Base-by-base conservation (phyloP, 2,888 invertebrate species). In the Altica lythri region DNA sequence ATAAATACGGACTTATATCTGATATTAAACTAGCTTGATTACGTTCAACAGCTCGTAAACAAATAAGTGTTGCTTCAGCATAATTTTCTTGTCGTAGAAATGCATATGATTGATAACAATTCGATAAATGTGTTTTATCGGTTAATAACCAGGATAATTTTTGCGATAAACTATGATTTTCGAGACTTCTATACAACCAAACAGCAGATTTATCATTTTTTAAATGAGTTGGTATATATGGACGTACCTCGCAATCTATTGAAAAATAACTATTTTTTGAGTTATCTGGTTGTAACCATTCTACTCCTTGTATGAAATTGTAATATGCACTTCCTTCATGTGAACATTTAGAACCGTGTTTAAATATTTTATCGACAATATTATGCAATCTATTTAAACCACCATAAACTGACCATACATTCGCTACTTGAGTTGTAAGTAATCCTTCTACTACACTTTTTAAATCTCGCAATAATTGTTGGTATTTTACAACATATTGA, bases 1-100 rank as follows among this genome's bases (percentile, higher is more conserved):
- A 77, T 30, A 85, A 76, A 57, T 78, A 75, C 2, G 81, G 79
- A 69, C 85, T 81, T 46, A 86, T 82, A 72, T 86, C 85, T 6
- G 82, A 81, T 25, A 86, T 75, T 37, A 86, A 69, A 52, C 80
- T 79, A 16, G 81, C 80, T 65, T 84, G 83, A 69, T 83, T 83
- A 43, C 82, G 75, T 73, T 86, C 86, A 1, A 86, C 79, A 14
- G 86, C 84, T 62, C 80, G 79, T 34, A 86, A 74, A 65, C 85
- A 86, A 27, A 85, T 81, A 30, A 86, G 75, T 2, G 83, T 76
- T 1, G 84, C 83, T 64, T 84, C 83, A 9, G 83, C 79, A 69
- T 83, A 83, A 52, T 78, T 75, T 60, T 81, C 78, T 67, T 83
- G 83, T 38, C 82, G 78, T 50, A 86, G 71, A 71, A 82, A 86